Conservation (phyloP, 1,140 invertebrate species). For the Chrysopa pallens region DNA sequence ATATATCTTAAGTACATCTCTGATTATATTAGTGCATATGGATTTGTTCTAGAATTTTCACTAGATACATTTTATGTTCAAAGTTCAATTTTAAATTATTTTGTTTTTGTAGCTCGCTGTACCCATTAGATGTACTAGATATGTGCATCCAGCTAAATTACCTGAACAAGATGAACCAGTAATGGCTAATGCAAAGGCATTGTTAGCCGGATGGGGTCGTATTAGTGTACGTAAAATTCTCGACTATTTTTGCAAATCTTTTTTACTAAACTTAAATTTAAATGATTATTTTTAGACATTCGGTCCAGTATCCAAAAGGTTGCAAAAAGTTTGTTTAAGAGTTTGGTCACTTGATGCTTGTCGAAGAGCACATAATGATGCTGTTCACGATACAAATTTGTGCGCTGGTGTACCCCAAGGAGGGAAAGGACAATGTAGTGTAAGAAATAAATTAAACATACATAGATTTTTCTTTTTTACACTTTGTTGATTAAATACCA, state of each 20-base stretch:
- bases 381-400: constrained; percentile 8
- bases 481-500: too few species aligned
- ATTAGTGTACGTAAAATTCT: not conserved
- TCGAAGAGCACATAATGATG: constrained; percentile 12
- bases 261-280: not conserved
- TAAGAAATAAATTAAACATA: too few species aligned
- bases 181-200: not conserved
- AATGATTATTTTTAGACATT: constrained; percentile 12
- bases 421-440: constrained; percentile 24
- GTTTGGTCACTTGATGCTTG: constrained; percentile 19
- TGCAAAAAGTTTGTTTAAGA: constrained; percentile 21
- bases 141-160: constrained; percentile 1
- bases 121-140: not conserved
- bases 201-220: constrained; percentile 5
- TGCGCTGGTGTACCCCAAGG: constrained; percentile 23
- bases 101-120: not conserved
- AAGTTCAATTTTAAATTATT: too few species aligned
- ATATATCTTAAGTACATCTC: too few species aligned
- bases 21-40: too few species aligned
- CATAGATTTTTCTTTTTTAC: too few species aligned
- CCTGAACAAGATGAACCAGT: not conserved
- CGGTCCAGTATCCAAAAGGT: constrained; percentile 15
- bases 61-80: too few species aligned
- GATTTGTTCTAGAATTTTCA: too few species aligned
- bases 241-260: not conserved